Evolutionary conservation across 37 sponge, comb jelly and placozoan species (phyloP).

Genomic region (Tethya wilhelma): DNA sequence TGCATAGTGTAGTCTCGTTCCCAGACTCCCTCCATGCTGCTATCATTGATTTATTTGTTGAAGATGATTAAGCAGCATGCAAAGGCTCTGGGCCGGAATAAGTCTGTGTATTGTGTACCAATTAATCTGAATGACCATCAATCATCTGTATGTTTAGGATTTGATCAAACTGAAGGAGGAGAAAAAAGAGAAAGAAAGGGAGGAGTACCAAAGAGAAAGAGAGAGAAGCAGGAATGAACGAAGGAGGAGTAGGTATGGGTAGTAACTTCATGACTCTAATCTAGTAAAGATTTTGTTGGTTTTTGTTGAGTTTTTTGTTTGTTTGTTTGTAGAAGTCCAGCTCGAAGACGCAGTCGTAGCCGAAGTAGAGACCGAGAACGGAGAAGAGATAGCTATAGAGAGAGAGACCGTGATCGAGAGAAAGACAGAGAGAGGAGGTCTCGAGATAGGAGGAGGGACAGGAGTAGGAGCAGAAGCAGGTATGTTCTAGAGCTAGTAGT

Average conservation of each 20-base stretch:
- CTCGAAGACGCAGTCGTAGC: background rate
- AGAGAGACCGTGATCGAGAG: slow-evolving; percentile 18
- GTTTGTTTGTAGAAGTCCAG: background rate
- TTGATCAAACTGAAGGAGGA: slow-evolving; percentile 37
- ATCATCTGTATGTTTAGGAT: too few species aligned
- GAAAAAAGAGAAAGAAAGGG: slow-evolving; percentile 40
- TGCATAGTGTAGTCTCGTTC: too few species aligned
- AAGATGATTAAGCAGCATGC: too few species aligned
- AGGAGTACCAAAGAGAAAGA: slow-evolving; percentile 44
- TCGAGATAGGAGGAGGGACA: slow-evolving; percentile 18
- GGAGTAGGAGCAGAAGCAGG: slow-evolving; percentile 17
- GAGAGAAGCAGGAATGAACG: slow-evolving; percentile 22
- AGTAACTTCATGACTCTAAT: too few species aligned
- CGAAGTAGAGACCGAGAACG: slow-evolving; percentile 40
- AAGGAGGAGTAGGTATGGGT: background rate
- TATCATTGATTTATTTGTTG: too few species aligned
- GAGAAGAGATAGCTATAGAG: slow-evolving; percentile 18
- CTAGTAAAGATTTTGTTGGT: too few species aligned
- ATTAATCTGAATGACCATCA: background rate
- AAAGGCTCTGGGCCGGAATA: too few species aligned
- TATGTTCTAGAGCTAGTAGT: too few species aligned
- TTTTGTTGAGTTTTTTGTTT: background rate
- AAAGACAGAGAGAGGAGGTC: slow-evolving; percentile 21
- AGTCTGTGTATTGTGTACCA: background rate
- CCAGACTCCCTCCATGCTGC: too few species aligned